Base-by-base conservation (phyloP, 2,113 vertebrate species). In the Dipodomys spectabilis region DNA sequence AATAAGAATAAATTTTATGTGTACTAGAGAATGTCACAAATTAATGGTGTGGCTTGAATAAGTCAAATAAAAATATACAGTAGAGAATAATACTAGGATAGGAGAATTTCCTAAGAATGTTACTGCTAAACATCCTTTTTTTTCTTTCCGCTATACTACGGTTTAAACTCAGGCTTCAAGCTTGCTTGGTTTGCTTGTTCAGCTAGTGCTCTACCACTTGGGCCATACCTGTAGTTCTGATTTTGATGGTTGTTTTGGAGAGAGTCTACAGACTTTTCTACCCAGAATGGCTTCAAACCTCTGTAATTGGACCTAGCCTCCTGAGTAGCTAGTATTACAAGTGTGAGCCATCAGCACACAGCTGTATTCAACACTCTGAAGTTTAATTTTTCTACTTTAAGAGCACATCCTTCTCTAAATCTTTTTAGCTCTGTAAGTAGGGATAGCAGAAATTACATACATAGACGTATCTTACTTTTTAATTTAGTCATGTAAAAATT, bases 321-420 rank as follows among this genome's bases (percentile, higher is more conserved):
- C 53, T 18, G 53, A 57, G 53, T 57, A 57, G 53, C 15, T 57
- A 57, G 15, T 57, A 57, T 57, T 57, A 57, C 15, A 3, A 57
- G 53, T 57, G 53, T 57, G 53, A 57, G 53, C 53, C 49, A 49
- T 12, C 49, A 49, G 49, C 49, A 49, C 49, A 49, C 49, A 49
- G 49, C 49, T 49, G 49, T 49, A 12, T 49, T 49, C 25, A 65
- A 65, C 25, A 23, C 20, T 25, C 25, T 86, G 72, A 88, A 91
- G 49, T 85, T 68, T 88, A 81, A 85, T 91, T 93, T 49, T 74
- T 92, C 64, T 92, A 44, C 10, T 74, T 91, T 79, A 92, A 82
- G 3, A 94, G 12, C 71, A 82, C 60, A 89, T 2, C 64, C 13
- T 86, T 95, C 22, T 91, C 49, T 75, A 72, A 16, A 82, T 87